Conservation (phyloP, 2,113 vertebrate genomes). For the Cebidichthys violaceus region DNA sequence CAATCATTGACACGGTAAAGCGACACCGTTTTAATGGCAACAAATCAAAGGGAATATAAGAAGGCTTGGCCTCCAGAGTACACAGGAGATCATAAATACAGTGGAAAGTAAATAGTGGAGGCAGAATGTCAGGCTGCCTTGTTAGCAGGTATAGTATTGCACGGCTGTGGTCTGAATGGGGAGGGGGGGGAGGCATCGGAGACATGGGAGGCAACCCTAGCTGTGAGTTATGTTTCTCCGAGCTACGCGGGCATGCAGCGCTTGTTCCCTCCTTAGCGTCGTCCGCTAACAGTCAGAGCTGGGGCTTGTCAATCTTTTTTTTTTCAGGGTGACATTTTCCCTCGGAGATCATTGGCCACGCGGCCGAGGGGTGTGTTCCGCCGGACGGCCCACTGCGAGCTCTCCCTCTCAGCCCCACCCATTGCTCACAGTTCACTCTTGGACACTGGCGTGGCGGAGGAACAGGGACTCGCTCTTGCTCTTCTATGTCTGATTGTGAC, state of each 20-base stretch:
- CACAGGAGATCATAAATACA: conserved; percentile 70
- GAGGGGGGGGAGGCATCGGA: conserved; percentile 41
- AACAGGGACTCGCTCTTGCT: conserved; percentile 44
- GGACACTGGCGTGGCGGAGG: conserved; percentile 33
- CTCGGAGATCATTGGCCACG: conserved; percentile 56
- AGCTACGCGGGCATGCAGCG: conserved; percentile 53
- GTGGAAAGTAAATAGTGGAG: conserved; percentile 75
- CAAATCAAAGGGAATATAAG: conserved; percentile 66
- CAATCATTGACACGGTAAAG: conserved; percentile 74
- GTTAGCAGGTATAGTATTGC: conserved; percentile 79
- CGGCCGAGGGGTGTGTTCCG: conserved; percentile 48
- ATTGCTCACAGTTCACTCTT: conserved; percentile 21
- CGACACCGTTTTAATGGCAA: conserved; percentile 49
- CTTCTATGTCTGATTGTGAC: background rate
- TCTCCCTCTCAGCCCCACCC: conserved; percentile 40
- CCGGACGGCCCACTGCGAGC: conserved; percentile 23
- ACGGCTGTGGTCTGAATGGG: conserved; percentile 70
- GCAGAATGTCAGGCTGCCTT: conserved; percentile 71
- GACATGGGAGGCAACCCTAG: conserved; percentile 75
- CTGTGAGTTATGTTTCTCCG: conserved; percentile 65
- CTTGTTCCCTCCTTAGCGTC: conserved; percentile 59
- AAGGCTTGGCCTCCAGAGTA: conserved; percentile 56
- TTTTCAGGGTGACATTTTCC: conserved; percentile 66
- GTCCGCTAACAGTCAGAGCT: conserved; percentile 62
- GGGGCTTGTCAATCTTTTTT: conserved; percentile 62